Base-by-base conservation (phyloP, 2,113 vertebrate genomes). In the Hypocryptadius cinnamomeus region DNA sequence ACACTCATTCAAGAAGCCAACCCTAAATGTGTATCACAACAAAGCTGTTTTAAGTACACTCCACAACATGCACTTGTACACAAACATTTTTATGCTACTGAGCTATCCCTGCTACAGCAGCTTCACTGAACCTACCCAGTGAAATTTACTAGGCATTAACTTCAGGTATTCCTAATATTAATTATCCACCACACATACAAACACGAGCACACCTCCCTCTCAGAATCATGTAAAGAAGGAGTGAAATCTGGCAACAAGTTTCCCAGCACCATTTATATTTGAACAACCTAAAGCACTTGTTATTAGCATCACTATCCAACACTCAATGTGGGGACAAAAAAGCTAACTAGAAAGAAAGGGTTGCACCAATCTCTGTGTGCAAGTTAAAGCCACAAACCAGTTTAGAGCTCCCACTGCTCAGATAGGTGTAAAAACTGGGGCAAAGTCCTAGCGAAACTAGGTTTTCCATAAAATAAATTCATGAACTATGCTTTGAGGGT, bases 351-450 rank as follows among this genome's bases (percentile, higher is more conserved):
- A 81, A 66, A 64, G 27, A 70, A 94, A 81, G 13, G 11, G 47
- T 16, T 85, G 37, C 27, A 45, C 13, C 47, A 68, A 65, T 56
- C 54, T 70, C 66, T n/a, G 27, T 0, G 0, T 11, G n/a, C 18
- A 60, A 80, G 63, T 57, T 63, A 80, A 93, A 95, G 30, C n/a
- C n/a, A 86, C 48, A 90, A 85, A 86, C 16, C 53, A 64, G 51
- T 84, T 91, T 31, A 77, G 48, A 82, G 51, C 30, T 68, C 33
- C 12, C 45, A 19, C 39, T 66, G 64, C 71, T 91, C 51, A 64
- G 53, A 92, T 11, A 47, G 24, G 22, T 53, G 30, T 76, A 42
- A 92, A 91, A 96, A 89, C 45, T 76, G 44, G 89, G 64, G 90
- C 88, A 74, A 89, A 95, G 28, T 65, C 40, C 48, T 20, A 27